Percentiles rank a stretch among this genome's conserved stretches.
Conservation (phyloP, 2,113 vertebrate genomes). For the Scomber scombrus region DNA sequence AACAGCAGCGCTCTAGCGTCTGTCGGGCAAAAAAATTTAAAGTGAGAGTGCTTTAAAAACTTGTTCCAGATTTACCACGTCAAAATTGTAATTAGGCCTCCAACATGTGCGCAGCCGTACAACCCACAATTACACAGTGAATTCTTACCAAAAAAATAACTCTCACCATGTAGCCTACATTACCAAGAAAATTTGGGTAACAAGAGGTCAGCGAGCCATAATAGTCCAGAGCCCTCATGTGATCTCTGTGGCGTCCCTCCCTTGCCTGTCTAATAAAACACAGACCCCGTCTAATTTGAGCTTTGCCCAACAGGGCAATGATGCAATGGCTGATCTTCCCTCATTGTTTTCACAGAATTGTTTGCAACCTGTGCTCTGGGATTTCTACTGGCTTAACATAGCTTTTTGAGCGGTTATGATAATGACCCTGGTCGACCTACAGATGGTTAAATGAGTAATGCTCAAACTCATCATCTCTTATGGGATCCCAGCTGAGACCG, state of each 20-base stretch:
- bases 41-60: conserved; percentile 71
- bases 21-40: conserved; percentile 56
- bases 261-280: conserved; percentile 46
- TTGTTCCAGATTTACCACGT: conserved; percentile 73
- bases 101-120: conserved; percentile 76
- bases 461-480: conserved; percentile 53
- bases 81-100: conserved; percentile 82
- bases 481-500: conserved; percentile 63
- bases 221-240: conserved; percentile 11
- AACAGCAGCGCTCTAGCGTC: conserved; percentile 60
- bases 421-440: conserved; percentile 64
- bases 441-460: conserved; percentile 66
- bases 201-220: conserved; percentile 25
- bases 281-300: conserved; percentile 43
- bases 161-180: conserved; percentile 32
- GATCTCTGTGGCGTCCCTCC: conserved; percentile 27
- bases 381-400: conserved; percentile 41
- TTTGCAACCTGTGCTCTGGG: conserved; percentile 56
- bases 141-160: conserved; percentile 78
- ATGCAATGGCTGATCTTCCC: conserved; percentile 42
- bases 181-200: conserved; percentile 29
- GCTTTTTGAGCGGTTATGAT: conserved; percentile 56
- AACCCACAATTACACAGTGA: conserved; percentile 79
- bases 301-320: conserved; percentile 21
- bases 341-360: conserved; percentile 8